Conservation (phyloP, 2,888 invertebrate genomes). For the Conchocele bisecta region DNA sequence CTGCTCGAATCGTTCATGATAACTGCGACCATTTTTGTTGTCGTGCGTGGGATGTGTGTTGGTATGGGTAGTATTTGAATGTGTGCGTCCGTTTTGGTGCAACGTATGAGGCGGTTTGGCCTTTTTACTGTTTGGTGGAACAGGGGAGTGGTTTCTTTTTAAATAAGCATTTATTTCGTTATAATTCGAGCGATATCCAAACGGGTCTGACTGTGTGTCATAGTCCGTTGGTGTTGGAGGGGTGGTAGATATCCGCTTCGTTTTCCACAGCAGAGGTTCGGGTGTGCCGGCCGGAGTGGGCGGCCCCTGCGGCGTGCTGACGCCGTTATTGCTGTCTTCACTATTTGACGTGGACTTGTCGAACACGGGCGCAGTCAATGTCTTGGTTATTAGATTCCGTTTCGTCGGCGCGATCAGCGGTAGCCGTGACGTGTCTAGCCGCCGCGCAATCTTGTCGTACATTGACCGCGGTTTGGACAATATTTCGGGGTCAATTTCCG, state of each 20-base stretch:
- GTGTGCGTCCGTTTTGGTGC: constrained; percentile 6
- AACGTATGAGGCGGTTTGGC: neutral
- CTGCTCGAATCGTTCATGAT: neutral
- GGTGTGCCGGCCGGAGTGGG: constrained; percentile 50
- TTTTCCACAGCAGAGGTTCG: constrained; percentile 27
- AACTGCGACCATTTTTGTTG: neutral
- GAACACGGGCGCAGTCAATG: constrained; percentile 23
- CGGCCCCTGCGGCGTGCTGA: constrained; percentile 39
- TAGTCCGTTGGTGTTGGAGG: neutral
- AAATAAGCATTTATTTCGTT: no score
- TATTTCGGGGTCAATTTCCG: constrained; percentile 56
- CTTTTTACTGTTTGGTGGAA: constrained; percentile 3
- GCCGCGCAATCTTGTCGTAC: constrained; percentile 53
- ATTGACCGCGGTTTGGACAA: constrained; percentile 52
- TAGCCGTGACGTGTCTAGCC: constrained; percentile 43
- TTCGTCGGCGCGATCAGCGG: constrained; percentile 40
- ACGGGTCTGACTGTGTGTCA: neutral
- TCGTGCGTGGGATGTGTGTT: no score
- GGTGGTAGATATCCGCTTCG: constrained; percentile 14
- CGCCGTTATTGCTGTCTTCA: constrained; percentile 34
- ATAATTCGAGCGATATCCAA: neutral
- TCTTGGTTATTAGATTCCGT: constrained; percentile 30
- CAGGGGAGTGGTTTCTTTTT: neutral
- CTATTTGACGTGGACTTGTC: constrained; percentile 36
- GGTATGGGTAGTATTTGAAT: no score